Evolutionary conservation across 2,113 vertebrate genomes (phyloP).

Genomic region (Coreoperca whiteheadi): DNA sequence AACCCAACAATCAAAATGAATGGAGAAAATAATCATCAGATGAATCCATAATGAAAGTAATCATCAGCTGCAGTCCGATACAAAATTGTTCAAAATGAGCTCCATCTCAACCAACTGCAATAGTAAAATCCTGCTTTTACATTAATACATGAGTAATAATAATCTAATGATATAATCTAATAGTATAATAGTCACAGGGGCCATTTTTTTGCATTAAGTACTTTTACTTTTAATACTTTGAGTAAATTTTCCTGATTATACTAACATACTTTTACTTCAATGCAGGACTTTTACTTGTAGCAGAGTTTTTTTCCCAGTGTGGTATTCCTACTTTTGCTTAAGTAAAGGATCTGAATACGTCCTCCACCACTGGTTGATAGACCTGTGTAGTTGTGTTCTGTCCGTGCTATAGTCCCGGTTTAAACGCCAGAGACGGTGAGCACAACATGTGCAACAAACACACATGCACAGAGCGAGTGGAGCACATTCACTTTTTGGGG

Average conservation of each 20-base stretch:
- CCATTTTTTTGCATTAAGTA: no score
- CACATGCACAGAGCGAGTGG: constrained; percentile 15
- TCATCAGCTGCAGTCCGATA: background rate
- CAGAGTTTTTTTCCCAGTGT: background rate
- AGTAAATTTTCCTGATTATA: background rate
- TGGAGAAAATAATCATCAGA: background rate
- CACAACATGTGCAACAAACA: constrained; percentile 28
- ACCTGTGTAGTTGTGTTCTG: background rate
- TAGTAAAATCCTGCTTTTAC: no score
- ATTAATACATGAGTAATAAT: no score
- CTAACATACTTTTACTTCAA: background rate
- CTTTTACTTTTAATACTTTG: no score
- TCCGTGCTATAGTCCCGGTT: background rate
- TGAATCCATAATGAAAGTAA: background rate
- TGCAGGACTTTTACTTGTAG: background rate
- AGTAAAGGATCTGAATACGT: background rate
- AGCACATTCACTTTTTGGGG: constrained; percentile 49
- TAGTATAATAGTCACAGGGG: background rate
- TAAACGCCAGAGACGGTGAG: background rate
- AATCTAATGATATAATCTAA: background rate
- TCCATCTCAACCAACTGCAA: no score
- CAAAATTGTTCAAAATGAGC: background rate
- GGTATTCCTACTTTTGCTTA: background rate
- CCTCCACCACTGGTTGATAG: no score
- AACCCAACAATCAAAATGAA: background rate